A percentile compares a stretch with the other conserved stretches of the same genome.
Evolutionary conservation across 2,888 invertebrate genomes (phyloP).

Genomic region (Noctua janthina): DNA sequence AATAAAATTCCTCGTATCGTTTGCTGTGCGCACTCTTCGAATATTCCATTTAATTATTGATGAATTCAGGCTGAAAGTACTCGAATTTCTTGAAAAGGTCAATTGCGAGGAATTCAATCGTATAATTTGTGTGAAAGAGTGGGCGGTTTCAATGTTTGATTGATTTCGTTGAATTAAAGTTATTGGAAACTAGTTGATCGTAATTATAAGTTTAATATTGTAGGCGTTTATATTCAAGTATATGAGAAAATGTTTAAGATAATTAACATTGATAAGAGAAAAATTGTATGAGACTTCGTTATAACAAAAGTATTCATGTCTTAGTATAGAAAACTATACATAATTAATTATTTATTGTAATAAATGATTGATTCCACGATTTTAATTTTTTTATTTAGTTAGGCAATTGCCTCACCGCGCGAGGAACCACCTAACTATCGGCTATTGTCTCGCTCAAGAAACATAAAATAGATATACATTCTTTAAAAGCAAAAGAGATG

Average conservation of each 20-base stretch:
- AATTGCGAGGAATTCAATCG: conserved; percentile 4
- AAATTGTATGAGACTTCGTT: background rate
- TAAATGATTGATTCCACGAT: background rate
- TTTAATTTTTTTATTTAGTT: too few species aligned
- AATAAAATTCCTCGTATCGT: too few species aligned
- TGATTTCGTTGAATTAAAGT: background rate
- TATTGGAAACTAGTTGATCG: background rate
- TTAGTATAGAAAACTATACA: background rate
- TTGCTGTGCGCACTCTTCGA: background rate
- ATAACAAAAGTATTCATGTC: background rate
- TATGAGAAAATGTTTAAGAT: too few species aligned
- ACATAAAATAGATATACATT: too few species aligned
- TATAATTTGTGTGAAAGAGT: conserved; percentile 2
- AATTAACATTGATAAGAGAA: background rate
- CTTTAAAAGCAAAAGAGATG: too few species aligned
- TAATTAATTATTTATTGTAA: background rate
- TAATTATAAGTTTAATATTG: background rate
- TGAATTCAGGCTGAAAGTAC: background rate
- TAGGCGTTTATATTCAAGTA: too few species aligned
- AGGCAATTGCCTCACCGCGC: too few species aligned
- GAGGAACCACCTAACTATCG: too few species aligned
- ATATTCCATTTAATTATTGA: background rate
- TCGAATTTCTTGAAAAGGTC: conserved; percentile 9
- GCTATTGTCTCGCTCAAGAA: too few species aligned
- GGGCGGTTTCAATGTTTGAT: conserved; percentile 4